Conservation (phyloP, 2,113 vertebrate species). For the Bos indicus region DNA sequence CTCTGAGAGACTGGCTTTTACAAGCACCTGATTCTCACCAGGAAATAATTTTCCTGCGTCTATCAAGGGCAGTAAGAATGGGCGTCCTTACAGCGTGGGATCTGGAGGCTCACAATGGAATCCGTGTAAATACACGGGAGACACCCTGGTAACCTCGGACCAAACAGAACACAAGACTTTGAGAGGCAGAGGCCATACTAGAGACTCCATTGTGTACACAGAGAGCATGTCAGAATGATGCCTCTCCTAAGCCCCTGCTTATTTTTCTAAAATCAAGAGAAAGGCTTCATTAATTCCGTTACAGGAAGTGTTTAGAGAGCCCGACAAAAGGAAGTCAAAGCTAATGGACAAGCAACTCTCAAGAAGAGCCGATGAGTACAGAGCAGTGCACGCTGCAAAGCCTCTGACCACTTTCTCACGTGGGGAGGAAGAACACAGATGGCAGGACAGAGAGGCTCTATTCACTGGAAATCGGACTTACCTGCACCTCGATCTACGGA, state of each 20-base stretch:
- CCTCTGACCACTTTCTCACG: neutral
- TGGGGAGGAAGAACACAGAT: neutral
- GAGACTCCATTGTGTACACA: rapidly evolving
- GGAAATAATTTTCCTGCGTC: constrained; percentile 67
- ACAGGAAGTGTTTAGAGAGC: neutral
- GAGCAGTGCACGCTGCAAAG: rapidly evolving
- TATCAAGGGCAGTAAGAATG: constrained; percentile 53
- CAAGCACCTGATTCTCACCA: constrained; percentile 64
- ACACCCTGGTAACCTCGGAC: neutral
- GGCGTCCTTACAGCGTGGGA: constrained; percentile 39
- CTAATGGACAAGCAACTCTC: neutral
- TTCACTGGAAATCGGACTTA: neutral
- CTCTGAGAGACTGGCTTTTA: constrained; percentile 60
- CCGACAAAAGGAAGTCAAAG: neutral
- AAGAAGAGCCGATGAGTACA: neutral
- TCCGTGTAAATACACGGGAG: constrained; percentile 16
- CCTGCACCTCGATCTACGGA: neutral
- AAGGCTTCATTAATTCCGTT: neutral
- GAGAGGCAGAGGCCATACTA: neutral
- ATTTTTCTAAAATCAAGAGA: neutral
- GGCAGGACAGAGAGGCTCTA: neutral
- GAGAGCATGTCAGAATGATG: neutral
- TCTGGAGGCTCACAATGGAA: constrained; percentile 43
- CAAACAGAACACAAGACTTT: neutral
- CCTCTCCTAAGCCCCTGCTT: neutral